phyloP scores from a whole-genome alignment of 2,888 invertebrate genomes.

The Papilio demoleus region DNA sequence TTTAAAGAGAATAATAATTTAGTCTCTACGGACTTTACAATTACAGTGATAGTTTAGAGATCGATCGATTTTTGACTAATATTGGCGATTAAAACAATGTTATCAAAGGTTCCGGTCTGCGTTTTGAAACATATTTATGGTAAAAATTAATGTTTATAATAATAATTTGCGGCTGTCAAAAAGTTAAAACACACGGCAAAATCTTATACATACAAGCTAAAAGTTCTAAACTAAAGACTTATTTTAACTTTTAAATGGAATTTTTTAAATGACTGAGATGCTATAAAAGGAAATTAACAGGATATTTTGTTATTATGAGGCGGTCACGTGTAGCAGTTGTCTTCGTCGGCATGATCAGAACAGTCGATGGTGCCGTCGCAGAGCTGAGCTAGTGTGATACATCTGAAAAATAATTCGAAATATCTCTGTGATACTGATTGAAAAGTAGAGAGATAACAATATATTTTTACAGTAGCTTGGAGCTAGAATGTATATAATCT shows the following conservation, averaged over 20 bases:
- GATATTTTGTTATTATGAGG: background rate
- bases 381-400: constrained; percentile 85
- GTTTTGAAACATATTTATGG: too few relatives aligned
- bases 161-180: too few relatives aligned
- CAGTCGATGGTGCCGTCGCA: constrained; percentile 86
- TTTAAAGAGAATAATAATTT: too few relatives aligned
- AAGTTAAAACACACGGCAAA: too few relatives aligned
- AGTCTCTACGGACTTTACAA: too few relatives aligned
- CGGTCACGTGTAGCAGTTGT: constrained; percentile 83
- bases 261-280: constrained; percentile 11
- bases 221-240: constrained; percentile 2
- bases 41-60: too few relatives aligned
- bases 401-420: constrained; percentile 67
- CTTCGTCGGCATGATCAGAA: constrained; percentile 85
- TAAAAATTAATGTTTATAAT: too few relatives aligned
- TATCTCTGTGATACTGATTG: background rate
- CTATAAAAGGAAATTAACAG: constrained; percentile 6
- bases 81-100: too few relatives aligned
- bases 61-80: too few relatives aligned
- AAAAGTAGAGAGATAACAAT: background rate
- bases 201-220: background rate
- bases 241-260: constrained; percentile 7
- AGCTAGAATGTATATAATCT: background rate
- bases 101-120: too few relatives aligned
- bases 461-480: background rate